A percentile compares a stretch with the other conserved stretches of the same genome.
These are phyloP conservation scores for Catharus ustulatus DNA, from an alignment of 2,797 vertebrate genomes.

Conservation along the genomic window DNA sequence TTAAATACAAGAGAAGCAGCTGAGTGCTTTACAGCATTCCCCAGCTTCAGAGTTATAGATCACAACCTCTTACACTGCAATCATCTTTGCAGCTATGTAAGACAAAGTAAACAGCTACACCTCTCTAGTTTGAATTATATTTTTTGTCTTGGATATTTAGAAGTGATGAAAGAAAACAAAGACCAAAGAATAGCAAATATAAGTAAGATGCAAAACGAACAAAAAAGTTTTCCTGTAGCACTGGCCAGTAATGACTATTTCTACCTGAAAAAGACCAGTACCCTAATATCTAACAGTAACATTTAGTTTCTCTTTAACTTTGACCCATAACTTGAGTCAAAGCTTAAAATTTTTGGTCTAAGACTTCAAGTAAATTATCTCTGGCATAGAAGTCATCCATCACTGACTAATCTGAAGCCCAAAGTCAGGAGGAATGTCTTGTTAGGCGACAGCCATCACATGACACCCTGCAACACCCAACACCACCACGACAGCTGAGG, in stretches of 20 bases:
- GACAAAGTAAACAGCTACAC: background rate
- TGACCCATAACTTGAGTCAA: background rate
- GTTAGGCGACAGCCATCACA: background rate
- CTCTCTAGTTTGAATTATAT: background rate
- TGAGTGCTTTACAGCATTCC: background rate
- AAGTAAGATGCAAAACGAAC: background rate
- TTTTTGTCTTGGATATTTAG: background rate
- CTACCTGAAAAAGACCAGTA: background rate
- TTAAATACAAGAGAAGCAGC: background rate
- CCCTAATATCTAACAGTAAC: background rate
- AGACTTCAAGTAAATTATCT: background rate
- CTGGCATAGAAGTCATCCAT: background rate
- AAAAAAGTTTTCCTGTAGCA: background rate
- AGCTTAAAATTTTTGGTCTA: background rate
- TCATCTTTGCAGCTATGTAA: background rate
- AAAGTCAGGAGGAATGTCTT: rapidly evolving
- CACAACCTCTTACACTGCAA: background rate
- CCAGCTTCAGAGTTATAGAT: background rate
- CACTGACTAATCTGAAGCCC: background rate
- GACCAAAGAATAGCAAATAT: background rate
- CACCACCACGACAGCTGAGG: background rate
- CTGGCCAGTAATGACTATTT: background rate
- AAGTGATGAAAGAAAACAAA: background rate
- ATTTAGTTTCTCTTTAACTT: background rate
- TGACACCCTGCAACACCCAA: background rate